Base-by-base conservation (phyloP, 1,140 invertebrate genomes). In the Gonatopus flavifemur region DNA sequence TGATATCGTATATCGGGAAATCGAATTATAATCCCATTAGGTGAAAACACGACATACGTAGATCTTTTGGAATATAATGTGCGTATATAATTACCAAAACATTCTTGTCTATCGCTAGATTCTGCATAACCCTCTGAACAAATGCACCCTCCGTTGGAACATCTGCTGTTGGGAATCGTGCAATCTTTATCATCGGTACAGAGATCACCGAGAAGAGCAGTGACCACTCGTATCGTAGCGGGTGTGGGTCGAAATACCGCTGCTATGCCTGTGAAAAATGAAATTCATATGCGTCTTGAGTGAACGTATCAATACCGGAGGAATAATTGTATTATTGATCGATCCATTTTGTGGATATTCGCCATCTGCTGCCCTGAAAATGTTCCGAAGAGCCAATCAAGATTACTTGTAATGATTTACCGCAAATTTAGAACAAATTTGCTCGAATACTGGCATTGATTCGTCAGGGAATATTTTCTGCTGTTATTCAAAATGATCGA, bases 101-200 rank as follows among this genome's bases (percentile, higher is more conserved):
- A 91, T 44, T 86, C 83, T 64, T 87, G 85, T 42, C 86, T 78
- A 69, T 90, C 86, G 19, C 80, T 79, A 6, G 85, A 86, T 55
- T 88, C 82, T 2, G 78, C 75, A 64, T 83, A 85, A 32, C 84
- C 85, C 1, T 81, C 80, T 15, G 81, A 73, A 64, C 88, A 93
- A 24, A 83, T 81, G 70, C 92, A 94, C 1, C 86, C 83, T 4
- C 87, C 85, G 18, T 80, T 76, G 1, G 85, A 75, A 67, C 90
- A 93, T 42, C 82, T 77, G 52, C 88, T 88, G 57, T 88, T 83
- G 12, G 82, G 79, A 54, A 90, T 84, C 1, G 82, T 77, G 67
- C 90, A 92, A 66, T 92, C 89, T 20, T 74, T 77, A 62, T 88
- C 84, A 25, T 83, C 79, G n/a, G 81, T 80, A 72, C 90, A 93